Base-by-base conservation (phyloP, 2,888 invertebrate species). In the Trichogramma dendrolimi region DNA sequence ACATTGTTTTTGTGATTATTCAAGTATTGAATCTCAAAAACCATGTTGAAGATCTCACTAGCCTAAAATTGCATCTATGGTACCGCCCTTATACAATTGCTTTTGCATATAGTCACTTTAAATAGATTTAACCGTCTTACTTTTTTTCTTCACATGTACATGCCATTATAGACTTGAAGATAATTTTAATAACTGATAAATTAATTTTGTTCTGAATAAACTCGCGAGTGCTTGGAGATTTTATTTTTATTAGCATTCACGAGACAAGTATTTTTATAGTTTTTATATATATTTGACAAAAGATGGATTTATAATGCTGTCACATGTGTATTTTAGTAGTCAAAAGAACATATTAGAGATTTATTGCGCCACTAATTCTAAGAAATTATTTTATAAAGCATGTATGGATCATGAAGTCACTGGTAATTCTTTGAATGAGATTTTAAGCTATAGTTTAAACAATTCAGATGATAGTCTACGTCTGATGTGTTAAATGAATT, bases 261-360 rank as follows among this genome's bases (percentile, higher is more conserved):
- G 64, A 55, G 55, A 57, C 48, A 51, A 55, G 55, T 65, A 62
- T 62, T 65, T 65, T 65, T 62, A 65, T 65, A 65, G 60, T 65
- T 65, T 48, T 62, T 61, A 55, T 65, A 27, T 27, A 27, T 27
- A 60, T 52, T 60, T 61, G 56, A 62, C 40, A 14, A 53, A 57
- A 50, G 7, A 54, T 38, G 10, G 11, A 43, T 40, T 6, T 38
- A 51, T 42, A 11, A 54, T 44, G 27, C 27, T 27, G 7, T 60
- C 14, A 52, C 54, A 49, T 51, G 7, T 57, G 41, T 62, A 27
- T 60, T 64, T 55, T 58, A 48, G 44, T 57, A 61, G 57, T 58
- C 51, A 60, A 59, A 53, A 61, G 54, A 59, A 53, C 53, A 14
- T 8, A 27, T 27, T 27, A 55, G 54, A 64, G 59, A 64, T 56